Evolutionary conservation across 2,888 invertebrate genomes (phyloP).

Genomic region (Hermodice carunculata): DNA sequence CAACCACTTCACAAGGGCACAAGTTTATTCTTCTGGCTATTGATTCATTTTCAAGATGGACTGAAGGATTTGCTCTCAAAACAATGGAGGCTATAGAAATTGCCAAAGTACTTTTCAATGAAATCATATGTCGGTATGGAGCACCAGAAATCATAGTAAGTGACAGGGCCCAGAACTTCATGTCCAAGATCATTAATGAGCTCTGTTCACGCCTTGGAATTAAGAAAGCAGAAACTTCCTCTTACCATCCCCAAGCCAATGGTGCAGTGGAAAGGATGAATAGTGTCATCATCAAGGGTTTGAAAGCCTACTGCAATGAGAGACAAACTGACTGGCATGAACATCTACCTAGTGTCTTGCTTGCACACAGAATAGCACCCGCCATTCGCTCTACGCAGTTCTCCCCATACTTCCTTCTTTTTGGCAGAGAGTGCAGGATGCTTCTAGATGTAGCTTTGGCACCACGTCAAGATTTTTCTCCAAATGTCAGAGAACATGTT

Average conservation of each 20-base stretch:
- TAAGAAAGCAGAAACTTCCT: neutral
- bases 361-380: no score
- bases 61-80: neutral
- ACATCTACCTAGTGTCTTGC: no score
- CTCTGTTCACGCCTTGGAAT: neutral
- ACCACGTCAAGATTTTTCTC: no score
- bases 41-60: neutral
- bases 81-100: neutral
- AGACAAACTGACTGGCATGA: no score
- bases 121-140: neutral
- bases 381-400: no score
- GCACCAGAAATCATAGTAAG: neutral
- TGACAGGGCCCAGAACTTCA: conserved; percentile 1
- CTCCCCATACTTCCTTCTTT: no score
- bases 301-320: no score
- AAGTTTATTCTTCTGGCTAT: neutral
- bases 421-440: no score
- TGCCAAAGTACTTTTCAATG: neutral
- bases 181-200: neutral
- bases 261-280: neutral
- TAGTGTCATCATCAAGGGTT: no score
- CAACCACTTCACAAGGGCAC: neutral
- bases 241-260: neutral
- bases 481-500: no score
- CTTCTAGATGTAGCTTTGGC: no score